Percentiles rank a stretch among this genome's conserved stretches.
These are phyloP conservation scores for Philopotamus ludificatus DNA, from an alignment of 1,140 invertebrate genomes.

Conservation along the genomic window DNA sequence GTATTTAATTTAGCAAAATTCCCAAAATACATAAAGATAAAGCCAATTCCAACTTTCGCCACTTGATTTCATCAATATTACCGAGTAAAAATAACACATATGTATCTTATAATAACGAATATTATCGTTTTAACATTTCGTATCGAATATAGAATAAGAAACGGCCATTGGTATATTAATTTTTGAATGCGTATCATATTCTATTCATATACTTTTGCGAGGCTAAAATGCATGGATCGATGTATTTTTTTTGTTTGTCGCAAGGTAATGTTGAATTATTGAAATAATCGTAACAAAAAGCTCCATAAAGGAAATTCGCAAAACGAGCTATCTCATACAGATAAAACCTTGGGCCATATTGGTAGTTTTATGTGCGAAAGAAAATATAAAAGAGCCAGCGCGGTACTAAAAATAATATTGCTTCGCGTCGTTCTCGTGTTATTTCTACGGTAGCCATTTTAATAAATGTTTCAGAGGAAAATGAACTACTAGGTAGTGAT, in stretches of 20 bases:
- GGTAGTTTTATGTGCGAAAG: background rate
- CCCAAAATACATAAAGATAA: background rate
- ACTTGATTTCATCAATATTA: background rate
- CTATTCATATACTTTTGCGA: background rate
- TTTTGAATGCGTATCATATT: background rate
- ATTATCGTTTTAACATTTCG: background rate
- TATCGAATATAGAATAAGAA: too few species aligned
- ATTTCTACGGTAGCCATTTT: too few species aligned
- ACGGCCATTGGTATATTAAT: too few species aligned
- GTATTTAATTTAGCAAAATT: constrained; percentile 7
- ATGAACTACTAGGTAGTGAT: too few species aligned
- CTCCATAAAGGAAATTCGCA: background rate
- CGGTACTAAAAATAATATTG: constrained; percentile 3
- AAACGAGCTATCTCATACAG: too few species aligned
- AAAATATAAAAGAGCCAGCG: background rate
- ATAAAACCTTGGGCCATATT: too few species aligned
- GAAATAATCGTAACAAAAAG: background rate
- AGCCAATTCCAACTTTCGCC: background rate
- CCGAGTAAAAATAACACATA: background rate
- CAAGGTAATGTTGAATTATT: background rate
- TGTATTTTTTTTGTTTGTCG: background rate
- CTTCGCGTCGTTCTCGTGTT: background rate
- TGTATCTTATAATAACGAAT: background rate
- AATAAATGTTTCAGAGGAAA: too few species aligned
- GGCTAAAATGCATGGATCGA: background rate